Base-by-base conservation (phyloP, 2,888 invertebrate species). In the Muschampia plurimacula region DNA sequence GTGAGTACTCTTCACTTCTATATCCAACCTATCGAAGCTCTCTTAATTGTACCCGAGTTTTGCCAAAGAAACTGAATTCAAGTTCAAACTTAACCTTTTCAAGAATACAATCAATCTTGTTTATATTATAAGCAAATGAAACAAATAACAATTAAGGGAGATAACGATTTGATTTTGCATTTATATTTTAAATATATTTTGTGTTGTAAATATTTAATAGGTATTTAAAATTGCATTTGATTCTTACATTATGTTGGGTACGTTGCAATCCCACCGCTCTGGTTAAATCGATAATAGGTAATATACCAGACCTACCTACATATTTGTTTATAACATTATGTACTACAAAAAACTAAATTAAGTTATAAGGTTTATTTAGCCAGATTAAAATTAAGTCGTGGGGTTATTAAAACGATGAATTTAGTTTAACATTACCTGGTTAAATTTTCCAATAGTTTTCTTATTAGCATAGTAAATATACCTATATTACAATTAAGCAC, bases 21-120 rank as follows among this genome's bases (percentile, higher is more conserved):
- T 84, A 78, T 84, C 82, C 86, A 82, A 22, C 81, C 82, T 81
- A 57, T 88, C 83, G 87, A 57, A 81, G 77, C 81, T 89, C 88
- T 88, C 84, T 85, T 85, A 82, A 84, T 85, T 44, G 63, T 41
- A 39, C 49, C 49, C 74, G 65, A 74, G 74, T 74, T 71, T 76
- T 67, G 32, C 9, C 28, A 70, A 67, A 73, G 72, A 74, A 74
- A 74, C 64, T 41, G 41, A 55, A 55, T 39, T 28, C 44, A n/a
- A 57, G 2, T 57, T 62, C 7, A 62, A 69, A 22, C 69, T 59
- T 13, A 22, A 63, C 52, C 3, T 52, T 15, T 36, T 3, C 2
- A 36, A 13, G 36, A 60, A 60, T 32, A 7, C 8, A 28, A 57
- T 57, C 28, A 3, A 57, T 1, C 2, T 59, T 12, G 36, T 68